phyloP scores from a whole-genome alignment of 2,888 invertebrate species.

The Tetramorium bicarinatum region DNA sequence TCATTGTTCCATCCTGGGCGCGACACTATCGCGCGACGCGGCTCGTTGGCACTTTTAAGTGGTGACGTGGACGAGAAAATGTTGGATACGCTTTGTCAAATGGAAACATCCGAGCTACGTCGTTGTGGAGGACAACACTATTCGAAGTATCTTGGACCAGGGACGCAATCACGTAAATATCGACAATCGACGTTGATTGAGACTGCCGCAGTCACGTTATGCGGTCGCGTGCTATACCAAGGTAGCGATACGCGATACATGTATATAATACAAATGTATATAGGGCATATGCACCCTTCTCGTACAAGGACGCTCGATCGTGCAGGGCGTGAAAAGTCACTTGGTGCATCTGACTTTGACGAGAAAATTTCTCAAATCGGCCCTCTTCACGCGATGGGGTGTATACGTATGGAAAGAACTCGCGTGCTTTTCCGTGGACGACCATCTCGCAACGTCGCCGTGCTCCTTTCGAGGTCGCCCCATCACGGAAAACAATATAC shows the following conservation, averaged over 20 bases:
- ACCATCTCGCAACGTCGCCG: conserved; percentile 90
- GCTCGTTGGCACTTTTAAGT: conserved; percentile 73
- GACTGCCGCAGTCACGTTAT: no score
- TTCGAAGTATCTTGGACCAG: conserved; percentile 82
- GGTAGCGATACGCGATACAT: background rate
- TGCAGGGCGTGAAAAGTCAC: conserved; percentile 79
- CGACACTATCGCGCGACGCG: no score
- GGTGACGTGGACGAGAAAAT: conserved; percentile 80
- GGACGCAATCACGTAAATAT: conserved; percentile 82
- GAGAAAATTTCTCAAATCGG: conserved; percentile 89
- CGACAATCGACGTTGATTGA: background rate
- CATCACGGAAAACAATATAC: conserved; percentile 91
- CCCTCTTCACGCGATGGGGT: conserved; percentile 91
- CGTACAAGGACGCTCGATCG: conserved; percentile 80
- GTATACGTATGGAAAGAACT: conserved; percentile 92
- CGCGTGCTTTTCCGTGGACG: conserved; percentile 89
- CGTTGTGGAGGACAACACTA: conserved; percentile 80
- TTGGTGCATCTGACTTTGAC: conserved; percentile 77
- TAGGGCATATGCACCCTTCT: conserved; percentile 83
- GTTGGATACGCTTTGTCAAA: conserved; percentile 81
- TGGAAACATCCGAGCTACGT: conserved; percentile 82
- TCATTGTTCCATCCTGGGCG: background rate
- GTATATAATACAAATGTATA: background rate
- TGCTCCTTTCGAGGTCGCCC: conserved; percentile 90
- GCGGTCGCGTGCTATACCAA: no score